Evolutionary conservation across 2,888 invertebrate species (phyloP).

Genomic region (Brenthis hecate): DNA sequence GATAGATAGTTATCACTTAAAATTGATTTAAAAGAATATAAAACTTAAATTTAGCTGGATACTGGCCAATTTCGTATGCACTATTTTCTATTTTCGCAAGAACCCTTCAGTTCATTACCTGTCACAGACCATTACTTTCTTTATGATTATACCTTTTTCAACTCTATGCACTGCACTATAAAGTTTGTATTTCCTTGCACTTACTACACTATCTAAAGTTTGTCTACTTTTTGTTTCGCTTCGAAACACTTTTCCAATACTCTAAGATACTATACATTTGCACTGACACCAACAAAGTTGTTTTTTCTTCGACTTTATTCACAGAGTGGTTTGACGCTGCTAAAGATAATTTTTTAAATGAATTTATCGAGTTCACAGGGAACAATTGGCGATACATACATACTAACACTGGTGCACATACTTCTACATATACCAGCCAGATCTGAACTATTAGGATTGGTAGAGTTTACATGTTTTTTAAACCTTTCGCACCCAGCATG

Average conservation of each 20-base stretch:
- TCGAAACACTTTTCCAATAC: conserved; percentile 60
- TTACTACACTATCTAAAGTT: conserved; percentile 61
- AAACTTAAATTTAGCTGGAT: conserved; percentile 42
- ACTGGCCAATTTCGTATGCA: conserved; percentile 55
- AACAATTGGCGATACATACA: conserved; percentile 53
- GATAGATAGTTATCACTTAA: conserved; percentile 29
- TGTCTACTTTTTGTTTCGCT: conserved; percentile 65
- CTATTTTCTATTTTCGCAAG: conserved; percentile 48
- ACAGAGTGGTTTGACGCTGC: conserved; percentile 44
- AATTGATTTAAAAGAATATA: conserved; percentile 41
- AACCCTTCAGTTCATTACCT: conserved; percentile 52
- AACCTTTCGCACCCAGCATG: conserved; percentile 71
- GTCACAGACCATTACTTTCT: conserved; percentile 65
- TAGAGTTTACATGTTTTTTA: conserved; percentile 42
- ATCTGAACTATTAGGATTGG: conserved; percentile 50
- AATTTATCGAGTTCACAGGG: conserved; percentile 52
- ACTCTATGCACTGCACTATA: conserved; percentile 78
- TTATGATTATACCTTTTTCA: conserved; percentile 61
- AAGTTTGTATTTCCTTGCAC: conserved; percentile 76
- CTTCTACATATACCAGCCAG: conserved; percentile 82
- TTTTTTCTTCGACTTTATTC: conserved; percentile 51
- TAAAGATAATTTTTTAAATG: conserved; percentile 44
- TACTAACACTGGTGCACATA: conserved; percentile 75
- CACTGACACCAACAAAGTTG: conserved; percentile 61
- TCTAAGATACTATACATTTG: conserved; percentile 57